Evolutionary conservation across 2,888 invertebrate species (phyloP).

Genomic region (Tricholauxania praeusta): DNA sequence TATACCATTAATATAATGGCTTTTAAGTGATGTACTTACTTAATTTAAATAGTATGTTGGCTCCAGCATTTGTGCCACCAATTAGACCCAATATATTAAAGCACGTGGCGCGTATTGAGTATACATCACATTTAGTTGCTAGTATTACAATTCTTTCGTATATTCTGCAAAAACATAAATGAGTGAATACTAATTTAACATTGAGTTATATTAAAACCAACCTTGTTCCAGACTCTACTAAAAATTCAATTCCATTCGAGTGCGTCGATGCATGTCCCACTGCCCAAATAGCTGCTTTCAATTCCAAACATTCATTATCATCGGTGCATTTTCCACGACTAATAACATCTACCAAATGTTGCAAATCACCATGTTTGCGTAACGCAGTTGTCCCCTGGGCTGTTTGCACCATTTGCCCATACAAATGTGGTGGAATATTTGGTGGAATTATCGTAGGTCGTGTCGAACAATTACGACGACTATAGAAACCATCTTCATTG

Average conservation of each 20-base stretch:
- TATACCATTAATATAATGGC: too few species aligned
- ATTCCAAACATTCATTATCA: constrained; percentile 78
- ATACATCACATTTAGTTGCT: constrained; percentile 84
- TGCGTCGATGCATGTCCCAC: constrained; percentile 86
- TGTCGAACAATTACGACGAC: constrained; percentile 75
- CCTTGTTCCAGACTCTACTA: constrained; percentile 70
- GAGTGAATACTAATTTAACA: neutral
- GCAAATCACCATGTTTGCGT: constrained; percentile 61
- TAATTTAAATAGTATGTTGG: constrained; percentile 79
- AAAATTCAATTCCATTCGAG: constrained; percentile 79
- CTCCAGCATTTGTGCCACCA: constrained; percentile 86
- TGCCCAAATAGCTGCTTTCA: constrained; percentile 93
- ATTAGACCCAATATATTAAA: constrained; percentile 85
- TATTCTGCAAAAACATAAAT: constrained; percentile 52
- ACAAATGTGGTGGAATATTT: constrained; percentile 78
- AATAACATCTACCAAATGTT: constrained; percentile 59
- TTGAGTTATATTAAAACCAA: constrained; percentile 38
- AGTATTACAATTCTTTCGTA: constrained; percentile 72
- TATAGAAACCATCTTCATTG: constrained; percentile 82
- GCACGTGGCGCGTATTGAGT: constrained; percentile 90
- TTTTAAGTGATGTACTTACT: constrained; percentile 67
- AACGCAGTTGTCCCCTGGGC: constrained; percentile 68
- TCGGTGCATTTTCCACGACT: constrained; percentile 72
- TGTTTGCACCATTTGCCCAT: constrained; percentile 85
- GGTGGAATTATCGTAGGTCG: constrained; percentile 70